phyloP scores from a whole-genome alignment of 2,797 vertebrate species.

The Cheirogaleus major region DNA sequence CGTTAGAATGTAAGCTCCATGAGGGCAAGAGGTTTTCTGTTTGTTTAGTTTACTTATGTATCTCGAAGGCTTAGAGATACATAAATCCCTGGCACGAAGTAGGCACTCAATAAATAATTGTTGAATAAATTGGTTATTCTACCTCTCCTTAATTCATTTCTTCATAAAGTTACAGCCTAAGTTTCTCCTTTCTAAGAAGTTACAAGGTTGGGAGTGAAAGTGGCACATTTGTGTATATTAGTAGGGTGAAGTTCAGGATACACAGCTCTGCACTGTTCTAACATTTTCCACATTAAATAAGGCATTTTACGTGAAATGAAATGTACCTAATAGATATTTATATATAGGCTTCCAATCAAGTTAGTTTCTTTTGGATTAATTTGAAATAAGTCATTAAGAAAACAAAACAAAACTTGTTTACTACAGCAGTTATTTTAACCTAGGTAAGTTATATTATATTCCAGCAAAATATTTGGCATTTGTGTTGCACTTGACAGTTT shows the following conservation, averaged over 20 bases:
- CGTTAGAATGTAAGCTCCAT: neutral
- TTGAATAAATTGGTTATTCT: neutral
- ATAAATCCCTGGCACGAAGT: neutral
- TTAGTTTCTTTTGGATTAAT: neutral
- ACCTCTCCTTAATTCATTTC: neutral
- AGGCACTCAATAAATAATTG: neutral
- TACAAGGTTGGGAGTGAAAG: neutral
- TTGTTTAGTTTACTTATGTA: neutral
- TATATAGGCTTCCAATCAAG: neutral
- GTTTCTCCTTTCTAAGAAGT: neutral
- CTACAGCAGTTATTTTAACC: neutral
- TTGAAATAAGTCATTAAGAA: neutral
- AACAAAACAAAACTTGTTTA: neutral
- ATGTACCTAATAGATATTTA: neutral
- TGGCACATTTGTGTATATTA: neutral
- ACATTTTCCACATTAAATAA: neutral
- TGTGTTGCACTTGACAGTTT: neutral
- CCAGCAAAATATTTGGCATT: neutral
- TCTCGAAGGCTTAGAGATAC: neutral
- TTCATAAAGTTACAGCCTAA: neutral
- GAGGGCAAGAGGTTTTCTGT: neutral
- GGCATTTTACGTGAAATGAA: conserved; percentile 2
- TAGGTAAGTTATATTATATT: neutral
- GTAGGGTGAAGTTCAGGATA: neutral
- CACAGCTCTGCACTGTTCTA: neutral